Conservation (phyloP, 1,140 invertebrate species). For the Vanessa atalanta region DNA sequence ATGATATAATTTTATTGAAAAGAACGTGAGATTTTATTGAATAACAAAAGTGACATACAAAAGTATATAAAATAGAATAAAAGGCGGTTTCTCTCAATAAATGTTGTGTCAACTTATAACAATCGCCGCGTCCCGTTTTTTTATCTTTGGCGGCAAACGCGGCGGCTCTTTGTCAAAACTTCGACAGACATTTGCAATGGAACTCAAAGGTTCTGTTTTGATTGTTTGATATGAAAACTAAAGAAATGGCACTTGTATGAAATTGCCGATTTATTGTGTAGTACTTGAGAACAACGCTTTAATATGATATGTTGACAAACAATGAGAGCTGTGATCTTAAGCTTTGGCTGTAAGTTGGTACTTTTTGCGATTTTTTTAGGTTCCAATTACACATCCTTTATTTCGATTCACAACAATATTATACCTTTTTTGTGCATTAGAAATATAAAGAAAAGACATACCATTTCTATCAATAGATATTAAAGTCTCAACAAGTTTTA, state of each 20-base stretch:
- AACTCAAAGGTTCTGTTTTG: slow-evolving; percentile 65
- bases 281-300: slow-evolving; percentile 28
- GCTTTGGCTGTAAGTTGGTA: slow-evolving; percentile 11
- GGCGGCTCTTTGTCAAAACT: slow-evolving; percentile 58
- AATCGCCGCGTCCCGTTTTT: slow-evolving; percentile 52
- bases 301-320: slow-evolving; percentile 37
- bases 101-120: slow-evolving; percentile 62
- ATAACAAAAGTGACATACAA: slow-evolving; percentile 9
- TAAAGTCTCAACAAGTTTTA: no score
- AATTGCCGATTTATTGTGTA: slow-evolving; percentile 54
- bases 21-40: slow-evolving; percentile 9
- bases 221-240: slow-evolving; percentile 70
- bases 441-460: no score
- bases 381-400: slow-evolving; percentile 25
- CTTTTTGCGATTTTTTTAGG: slow-evolving; percentile 18
- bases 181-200: slow-evolving; percentile 64
- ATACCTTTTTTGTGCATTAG: neutral
- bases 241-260: slow-evolving; percentile 60
- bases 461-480: no score
- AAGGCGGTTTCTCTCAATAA: slow-evolving; percentile 56
- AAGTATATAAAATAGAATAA: slow-evolving; percentile 24
- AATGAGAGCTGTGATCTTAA: slow-evolving; percentile 9
- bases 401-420: neutral
- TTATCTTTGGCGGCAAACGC: slow-evolving; percentile 53
- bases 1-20: neutral